phyloP scores from a whole-genome alignment of 1,140 invertebrate genomes.

The Carposina sasakii region DNA sequence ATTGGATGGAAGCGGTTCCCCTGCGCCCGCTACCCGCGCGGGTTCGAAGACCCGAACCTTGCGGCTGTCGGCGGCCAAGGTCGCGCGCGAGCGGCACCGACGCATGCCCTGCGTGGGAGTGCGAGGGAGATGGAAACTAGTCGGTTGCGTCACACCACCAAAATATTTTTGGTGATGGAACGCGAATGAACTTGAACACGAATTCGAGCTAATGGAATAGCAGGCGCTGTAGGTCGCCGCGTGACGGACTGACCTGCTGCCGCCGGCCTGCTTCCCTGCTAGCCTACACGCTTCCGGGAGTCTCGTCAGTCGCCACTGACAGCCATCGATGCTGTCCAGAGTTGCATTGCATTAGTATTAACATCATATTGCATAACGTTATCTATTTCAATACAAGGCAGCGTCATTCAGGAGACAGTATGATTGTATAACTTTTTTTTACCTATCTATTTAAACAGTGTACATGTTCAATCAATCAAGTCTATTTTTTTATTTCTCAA shows the following conservation, averaged over 20 bases:
- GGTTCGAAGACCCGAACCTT: slow-evolving; percentile 74
- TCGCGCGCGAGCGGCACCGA: slow-evolving; percentile 64
- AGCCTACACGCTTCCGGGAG: slow-evolving; percentile 44
- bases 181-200: slow-evolving; percentile 70
- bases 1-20: slow-evolving; percentile 49
- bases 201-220: slow-evolving; percentile 67
- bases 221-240: slow-evolving; percentile 59
- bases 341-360: too few species aligned
- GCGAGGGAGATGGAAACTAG: slow-evolving; percentile 50
- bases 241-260: slow-evolving; percentile 65
- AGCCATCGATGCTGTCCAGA: too few species aligned
- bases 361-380: too few species aligned
- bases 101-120: slow-evolving; percentile 44
- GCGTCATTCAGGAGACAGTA: too few species aligned
- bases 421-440: too few species aligned
- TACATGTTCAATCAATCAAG: too few species aligned
- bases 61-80: slow-evolving; percentile 71
- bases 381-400: too few species aligned
- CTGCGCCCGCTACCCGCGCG: slow-evolving; percentile 46
- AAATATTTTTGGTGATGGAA: slow-evolving; percentile 72
- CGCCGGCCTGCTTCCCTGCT: slow-evolving; percentile 33
- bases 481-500: too few species aligned
- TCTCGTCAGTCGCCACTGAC: neutral
- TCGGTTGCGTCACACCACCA: slow-evolving; percentile 67
- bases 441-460: too few species aligned